phyloP scores from a whole-genome alignment of 37 sponge, comb jelly and placozoan genomes.

The Amphimedon queenslandica region DNA sequence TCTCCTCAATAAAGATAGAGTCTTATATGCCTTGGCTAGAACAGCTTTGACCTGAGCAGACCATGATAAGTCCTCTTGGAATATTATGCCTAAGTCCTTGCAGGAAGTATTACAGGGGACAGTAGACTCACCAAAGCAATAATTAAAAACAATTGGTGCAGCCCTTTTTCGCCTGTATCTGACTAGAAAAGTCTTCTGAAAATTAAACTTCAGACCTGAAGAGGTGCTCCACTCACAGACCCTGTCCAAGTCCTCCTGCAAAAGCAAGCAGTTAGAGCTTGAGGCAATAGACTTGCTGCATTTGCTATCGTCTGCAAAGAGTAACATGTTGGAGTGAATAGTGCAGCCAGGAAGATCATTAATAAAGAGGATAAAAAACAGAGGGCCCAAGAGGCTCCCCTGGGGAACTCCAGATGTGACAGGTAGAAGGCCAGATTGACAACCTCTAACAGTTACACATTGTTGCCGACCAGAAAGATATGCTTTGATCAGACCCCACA shows the following conservation, averaged over 20 bases:
- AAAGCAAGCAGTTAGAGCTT: not conserved
- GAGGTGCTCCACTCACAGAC: not conserved
- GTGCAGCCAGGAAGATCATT: not conserved
- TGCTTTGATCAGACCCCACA: too few relatives aligned
- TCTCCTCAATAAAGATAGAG: not conserved
- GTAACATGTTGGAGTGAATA: not conserved
- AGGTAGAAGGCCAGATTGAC: not conserved
- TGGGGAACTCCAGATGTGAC: conserved; percentile 4
- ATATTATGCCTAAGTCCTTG: conserved; percentile 9
- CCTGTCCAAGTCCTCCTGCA: conserved; percentile 4
- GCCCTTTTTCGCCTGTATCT: not conserved
- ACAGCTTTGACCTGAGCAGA: not conserved
- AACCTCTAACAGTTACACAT: not conserved
- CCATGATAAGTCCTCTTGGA: conserved; percentile 4
- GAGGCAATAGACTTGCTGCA: not conserved
- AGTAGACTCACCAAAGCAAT: not conserved
- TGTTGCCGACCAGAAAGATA: not conserved
- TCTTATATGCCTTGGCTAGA: not conserved
- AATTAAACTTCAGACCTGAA: not conserved
- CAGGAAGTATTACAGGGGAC: not conserved
- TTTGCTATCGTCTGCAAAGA: conserved; percentile 7
- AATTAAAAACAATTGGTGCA: not conserved
- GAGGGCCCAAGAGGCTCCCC: not conserved
- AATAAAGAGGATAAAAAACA: not conserved
- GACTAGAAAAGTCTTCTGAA: not conserved